Conservation (phyloP, 2,888 invertebrate species). For the Pollenia griseotomentosa region DNA sequence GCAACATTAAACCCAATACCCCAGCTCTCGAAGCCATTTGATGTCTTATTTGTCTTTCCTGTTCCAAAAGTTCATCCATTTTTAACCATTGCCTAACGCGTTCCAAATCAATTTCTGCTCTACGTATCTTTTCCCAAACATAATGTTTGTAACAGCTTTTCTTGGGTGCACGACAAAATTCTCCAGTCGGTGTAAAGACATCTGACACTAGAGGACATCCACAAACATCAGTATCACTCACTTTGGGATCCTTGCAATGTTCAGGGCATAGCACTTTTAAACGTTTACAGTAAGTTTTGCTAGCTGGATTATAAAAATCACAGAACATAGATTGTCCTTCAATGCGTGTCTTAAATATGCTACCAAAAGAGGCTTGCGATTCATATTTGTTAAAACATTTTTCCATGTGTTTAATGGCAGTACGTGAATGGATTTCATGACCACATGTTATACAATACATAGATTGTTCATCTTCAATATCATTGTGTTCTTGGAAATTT, state of each 20-base stretch:
- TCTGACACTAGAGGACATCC: conserved; percentile 95
- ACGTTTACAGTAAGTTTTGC: conserved; percentile 97
- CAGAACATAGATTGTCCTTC: conserved; percentile 99
- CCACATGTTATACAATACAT: conserved; percentile 99
- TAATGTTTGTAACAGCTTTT: conserved; percentile 96
- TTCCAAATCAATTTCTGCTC: conserved; percentile 98
- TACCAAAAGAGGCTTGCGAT: conserved; percentile 98
- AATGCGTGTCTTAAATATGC: conserved; percentile 96
- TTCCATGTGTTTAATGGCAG: conserved; percentile 98
- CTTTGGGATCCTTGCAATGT: conserved; percentile 97
- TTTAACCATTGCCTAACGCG: conserved; percentile 95
- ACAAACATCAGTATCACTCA: conserved; percentile 94
- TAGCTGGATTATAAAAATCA: conserved; percentile 95
- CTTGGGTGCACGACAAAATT: conserved; percentile 94
- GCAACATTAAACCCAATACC: conserved; percentile 96
- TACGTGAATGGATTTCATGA: conserved; percentile 95
- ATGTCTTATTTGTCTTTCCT: conserved; percentile 93
- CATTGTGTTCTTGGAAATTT: conserved; percentile 85
- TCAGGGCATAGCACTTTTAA: conserved; percentile 98
- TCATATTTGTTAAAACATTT: conserved; percentile 99
- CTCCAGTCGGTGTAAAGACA: conserved; percentile 93
- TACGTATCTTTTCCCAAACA: conserved; percentile 97
- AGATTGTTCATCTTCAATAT: conserved; percentile 88
- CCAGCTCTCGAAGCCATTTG: conserved; percentile 92
- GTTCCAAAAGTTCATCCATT: conserved; percentile 96